Base-by-base conservation (phyloP, 2,113 vertebrate genomes). In the Hassar affinis region DNA sequence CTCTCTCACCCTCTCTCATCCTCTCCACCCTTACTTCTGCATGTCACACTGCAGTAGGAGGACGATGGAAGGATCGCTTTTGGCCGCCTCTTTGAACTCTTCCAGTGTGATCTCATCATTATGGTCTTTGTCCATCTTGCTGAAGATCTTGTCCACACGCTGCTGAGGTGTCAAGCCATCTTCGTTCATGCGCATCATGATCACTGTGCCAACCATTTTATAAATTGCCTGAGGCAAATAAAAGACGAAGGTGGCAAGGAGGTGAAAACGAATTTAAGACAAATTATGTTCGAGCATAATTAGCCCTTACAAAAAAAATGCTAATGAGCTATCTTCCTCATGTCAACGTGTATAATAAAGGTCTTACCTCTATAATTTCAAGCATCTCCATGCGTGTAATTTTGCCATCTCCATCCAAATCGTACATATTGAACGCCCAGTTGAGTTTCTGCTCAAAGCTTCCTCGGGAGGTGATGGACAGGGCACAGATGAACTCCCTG, bases 181-280 rank as follows among this genome's bases (percentile, higher is more conserved):
- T 47, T 99, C 97, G 81, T 99, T 98, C 98, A 99, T 99, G 4
- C 97, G 95, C 97, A 99, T 99, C 98, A 99, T 99, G 90, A 99
- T 99, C 88, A 99, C 98, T 0, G 98, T 99, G 85, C 98, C 98
- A 62, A 99, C 98, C 98, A 99, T 99, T 93, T 98, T 99, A 93
- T 99, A 99, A 90, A 99, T 99, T 51, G 97, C 98, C 98, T 99
- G 91, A 49, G 86, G 30, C 35, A 22, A 30, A 75, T 25, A 45
- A 64, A 14, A 49, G 57, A 49, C 47, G 49, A 14, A 15, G 30
- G 45, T 33, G 25, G 52, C 3, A 30, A 27, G n/a, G 27, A 20
- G 54, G 47, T 51, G 62, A 27, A 72, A 15, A 27, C 14, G 4
- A 57, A 54, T 56, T 33, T 2, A 17, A 64, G 52, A 49, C 22